A percentile compares a stretch with the other conserved stretches of the same genome.
Conservation (phyloP, 2,888 invertebrate species). For the Hecatera dysodea region DNA sequence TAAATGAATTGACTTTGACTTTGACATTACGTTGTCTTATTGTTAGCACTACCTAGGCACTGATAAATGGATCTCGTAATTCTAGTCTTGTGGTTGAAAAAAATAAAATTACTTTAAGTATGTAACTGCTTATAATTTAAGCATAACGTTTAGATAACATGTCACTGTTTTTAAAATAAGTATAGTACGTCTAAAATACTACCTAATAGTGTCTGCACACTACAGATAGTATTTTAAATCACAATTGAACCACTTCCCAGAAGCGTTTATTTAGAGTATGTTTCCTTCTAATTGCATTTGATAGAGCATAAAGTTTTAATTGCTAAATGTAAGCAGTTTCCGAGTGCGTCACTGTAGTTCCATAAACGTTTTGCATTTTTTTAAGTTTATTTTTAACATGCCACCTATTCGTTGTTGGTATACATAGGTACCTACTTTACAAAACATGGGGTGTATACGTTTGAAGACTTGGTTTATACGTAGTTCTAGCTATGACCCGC, state of each 20-base stretch:
- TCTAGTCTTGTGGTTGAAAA: too few relatives aligned
- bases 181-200: too few relatives aligned
- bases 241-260: not conserved
- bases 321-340: conserved; percentile 8
- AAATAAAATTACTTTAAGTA: too few relatives aligned
- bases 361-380: not conserved
- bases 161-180: too few relatives aligned
- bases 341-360: conserved; percentile 1
- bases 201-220: too few relatives aligned
- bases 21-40: too few relatives aligned
- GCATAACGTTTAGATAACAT: too few relatives aligned
- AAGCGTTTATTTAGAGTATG: conserved; percentile 3
- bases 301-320: conserved; percentile 27
- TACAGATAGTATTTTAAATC: not conserved
- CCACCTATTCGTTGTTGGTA: not conserved
- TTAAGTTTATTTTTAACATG: conserved; percentile 11
- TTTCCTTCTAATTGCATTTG: conserved; percentile 29
- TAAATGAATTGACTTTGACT: too few relatives aligned
- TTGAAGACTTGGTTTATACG: not conserved
- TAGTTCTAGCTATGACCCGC: too few relatives aligned
- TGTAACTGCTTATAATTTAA: too few relatives aligned
- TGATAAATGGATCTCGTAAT: too few relatives aligned
- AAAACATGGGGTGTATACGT: not conserved
- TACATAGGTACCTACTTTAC: not conserved
- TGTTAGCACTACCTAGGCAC: too few relatives aligned